Evolutionary conservation across 1,140 invertebrate species (phyloP), one percentile per base, ranked within the genome.

Genomic region (Lepeophtheirus salmonis): DNA sequence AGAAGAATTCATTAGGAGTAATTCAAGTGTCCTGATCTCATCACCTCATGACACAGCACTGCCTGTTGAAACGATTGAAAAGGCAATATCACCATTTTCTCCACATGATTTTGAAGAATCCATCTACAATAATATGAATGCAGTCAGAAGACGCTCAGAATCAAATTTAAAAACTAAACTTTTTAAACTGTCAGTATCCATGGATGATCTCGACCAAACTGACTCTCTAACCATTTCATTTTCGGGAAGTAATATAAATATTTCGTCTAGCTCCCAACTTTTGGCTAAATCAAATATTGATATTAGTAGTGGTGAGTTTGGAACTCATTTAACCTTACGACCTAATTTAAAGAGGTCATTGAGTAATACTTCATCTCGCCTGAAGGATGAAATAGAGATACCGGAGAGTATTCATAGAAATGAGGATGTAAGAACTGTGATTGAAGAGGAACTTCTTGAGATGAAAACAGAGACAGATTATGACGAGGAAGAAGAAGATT

Each of bases 151-250:
- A 14, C 23, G 25, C 23, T 57, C 55, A 3, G 55, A 57, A 18
- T 57, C 55, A 13, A 57, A 41, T 21, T 30, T 57, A 4, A 57
- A 57, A 23, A 21, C 17, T 1, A 48, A 48, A n/a, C 16, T 41
- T 16, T 41, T 57, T 14, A 57, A 57, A 14, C 25, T 57, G 14
- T 57, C 55, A 14, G 55, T 57, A 3, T 57, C 55, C 2, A 57
- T 30, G 23, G 26, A 57, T 4, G 26, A 57, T n/a, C 17, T 57
- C 16, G 26, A 57, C n/a, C 4, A 16, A 3, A 23, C 55, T 2
- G 55, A 57, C 25, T 16, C 25, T 24, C 21, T 57, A 10, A 57
- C 55, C 2, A 57, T 57, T 10, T 57, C 55, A 26, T 57, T 57
- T 18, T 17, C 13, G 6, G 55, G 55, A 2, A 25, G 17, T 30